These are phyloP conservation scores for Mustela nigripes DNA, from an alignment of 2,113 vertebrate species.

Conservation along the genomic window DNA sequence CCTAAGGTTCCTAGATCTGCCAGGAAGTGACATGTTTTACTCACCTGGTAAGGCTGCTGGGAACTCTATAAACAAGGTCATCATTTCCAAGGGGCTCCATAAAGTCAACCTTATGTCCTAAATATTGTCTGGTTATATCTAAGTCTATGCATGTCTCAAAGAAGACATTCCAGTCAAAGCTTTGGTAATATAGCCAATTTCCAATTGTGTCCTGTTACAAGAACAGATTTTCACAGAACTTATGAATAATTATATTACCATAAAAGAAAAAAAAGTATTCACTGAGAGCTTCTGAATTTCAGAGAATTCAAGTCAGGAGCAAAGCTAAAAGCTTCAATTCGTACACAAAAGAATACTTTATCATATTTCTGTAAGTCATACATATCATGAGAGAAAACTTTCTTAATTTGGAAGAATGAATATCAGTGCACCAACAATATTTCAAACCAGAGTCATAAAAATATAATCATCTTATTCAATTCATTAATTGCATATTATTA, in stretches of 20 bases:
- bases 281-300: not conserved
- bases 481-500: not conserved
- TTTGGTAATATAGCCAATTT: not conserved
- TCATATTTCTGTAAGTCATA: not conserved
- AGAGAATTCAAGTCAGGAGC: not conserved
- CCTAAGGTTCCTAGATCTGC: not conserved
- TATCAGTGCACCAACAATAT: not conserved
- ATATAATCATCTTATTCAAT: not conserved
- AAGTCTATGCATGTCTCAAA: not conserved
- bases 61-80: not conserved
- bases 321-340: not conserved
- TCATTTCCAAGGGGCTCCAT: not conserved
- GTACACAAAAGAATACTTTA: not conserved
- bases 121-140: not conserved
- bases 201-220: not conserved
- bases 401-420: not conserved
- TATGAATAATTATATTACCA: not conserved
- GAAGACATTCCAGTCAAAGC: not conserved
- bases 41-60: not conserved
- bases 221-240: not conserved
- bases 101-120: not conserved
- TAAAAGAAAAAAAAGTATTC: not conserved
- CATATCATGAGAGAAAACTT: not conserved
- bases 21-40: not conserved
- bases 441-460: not conserved